A percentile compares a stretch with the other conserved stretches of the same genome.
These are phyloP conservation scores for Ficedula albicollis DNA, from an alignment of 2,797 vertebrate genomes.

Conservation along the genomic window DNA sequence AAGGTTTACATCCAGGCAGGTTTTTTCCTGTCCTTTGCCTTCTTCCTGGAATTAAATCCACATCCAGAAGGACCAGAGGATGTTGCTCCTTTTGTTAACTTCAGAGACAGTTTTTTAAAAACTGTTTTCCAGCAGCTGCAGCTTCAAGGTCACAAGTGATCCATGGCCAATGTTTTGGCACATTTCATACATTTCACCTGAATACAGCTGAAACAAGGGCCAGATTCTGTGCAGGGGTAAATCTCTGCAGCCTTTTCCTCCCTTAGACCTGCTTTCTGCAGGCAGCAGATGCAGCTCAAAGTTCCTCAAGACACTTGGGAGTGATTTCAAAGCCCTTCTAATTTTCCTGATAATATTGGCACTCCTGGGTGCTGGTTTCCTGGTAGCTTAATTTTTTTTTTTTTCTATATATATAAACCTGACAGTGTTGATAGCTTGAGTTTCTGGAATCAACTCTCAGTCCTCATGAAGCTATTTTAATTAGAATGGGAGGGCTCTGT, in stretches of 20 bases:
- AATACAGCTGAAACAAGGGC: background rate
- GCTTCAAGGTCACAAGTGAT: background rate
- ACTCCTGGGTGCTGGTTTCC: conserved; percentile 34
- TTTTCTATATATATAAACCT: background rate
- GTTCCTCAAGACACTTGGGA: conserved; percentile 42
- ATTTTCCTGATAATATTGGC: conserved; percentile 49
- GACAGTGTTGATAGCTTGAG: background rate
- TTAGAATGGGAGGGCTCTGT: conserved; percentile 55
- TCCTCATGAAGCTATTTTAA: conserved; percentile 53
- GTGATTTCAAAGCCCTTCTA: background rate
- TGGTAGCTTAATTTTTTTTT: background rate
- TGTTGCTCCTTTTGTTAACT: conserved; percentile 5
- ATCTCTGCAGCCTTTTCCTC: background rate
- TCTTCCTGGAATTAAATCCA: background rate
- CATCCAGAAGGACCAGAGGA: background rate
- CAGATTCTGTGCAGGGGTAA: background rate
- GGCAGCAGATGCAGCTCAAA: background rate
- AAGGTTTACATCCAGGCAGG: background rate
- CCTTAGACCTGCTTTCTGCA: background rate
- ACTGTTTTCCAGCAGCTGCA: background rate
- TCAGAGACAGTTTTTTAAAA: background rate
- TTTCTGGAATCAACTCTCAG: conserved; percentile 42
- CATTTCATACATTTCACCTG: background rate
- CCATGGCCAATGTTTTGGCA: background rate
- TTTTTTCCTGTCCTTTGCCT: background rate